Base-by-base conservation (phyloP, 2,888 invertebrate genomes). In the Chaitophorus viminalis region DNA sequence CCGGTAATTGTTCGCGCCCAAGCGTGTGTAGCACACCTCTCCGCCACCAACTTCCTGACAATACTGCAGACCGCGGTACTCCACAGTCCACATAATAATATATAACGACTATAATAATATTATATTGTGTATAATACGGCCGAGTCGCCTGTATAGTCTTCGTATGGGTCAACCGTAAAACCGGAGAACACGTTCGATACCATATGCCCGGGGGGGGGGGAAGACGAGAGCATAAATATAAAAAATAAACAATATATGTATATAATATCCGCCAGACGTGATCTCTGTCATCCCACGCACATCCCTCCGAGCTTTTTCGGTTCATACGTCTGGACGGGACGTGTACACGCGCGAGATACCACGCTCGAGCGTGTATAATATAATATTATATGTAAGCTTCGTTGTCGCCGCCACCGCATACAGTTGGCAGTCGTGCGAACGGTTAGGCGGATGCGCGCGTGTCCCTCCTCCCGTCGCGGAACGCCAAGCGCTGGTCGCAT, bases 371-470 rank as follows among this genome's bases (percentile, higher is more conserved):
- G 60, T 25, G 60, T 21, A 60, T 60, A 60, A 60, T 60, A 60
- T 60, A n/a, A n/a, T n/a, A n/a, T n/a, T n/a, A n/a, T n/a, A n/a
- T 60, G 25, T 60, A 60, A 60, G 60, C 60, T 60, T 60, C 60
- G 74, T 33, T 75, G 36, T 75, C 39, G 82, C n/a, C 46, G 82
- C 29, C 46, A 29, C 68, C 70, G 72, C 33, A 46, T 25, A 81
- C 87, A 65, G 87, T 87, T 87, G 87, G 87, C 87, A 87, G 87
- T 87, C 87, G 87, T 87, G 87, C 79, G 79, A 87, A 72, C 72
- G 87, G 87, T 79, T 81, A 87, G 74, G 87, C 87, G 87, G 79
- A 87, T 87, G 87, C 87, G 78, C 87, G 78, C 65, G 84, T 77
- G 79, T 86, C 78, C 78, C 78, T 86, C 74, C 81, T 68, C 46